phyloP scores from a whole-genome alignment of 1,140 invertebrate species.

The Reticulitermes speratus region DNA sequence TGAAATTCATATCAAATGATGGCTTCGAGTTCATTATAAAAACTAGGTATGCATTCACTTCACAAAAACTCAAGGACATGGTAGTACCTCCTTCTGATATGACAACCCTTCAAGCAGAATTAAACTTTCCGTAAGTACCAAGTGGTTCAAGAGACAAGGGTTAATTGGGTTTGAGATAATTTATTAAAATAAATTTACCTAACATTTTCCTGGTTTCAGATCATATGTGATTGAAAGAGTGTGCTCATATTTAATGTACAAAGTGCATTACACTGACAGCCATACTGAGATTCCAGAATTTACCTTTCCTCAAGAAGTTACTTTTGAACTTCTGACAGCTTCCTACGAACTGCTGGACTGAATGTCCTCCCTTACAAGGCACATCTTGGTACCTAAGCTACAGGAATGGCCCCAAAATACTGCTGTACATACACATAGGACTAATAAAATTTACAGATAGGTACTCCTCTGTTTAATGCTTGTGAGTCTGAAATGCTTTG shows the following conservation, averaged over 20 bases:
- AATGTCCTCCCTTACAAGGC: slow-evolving; percentile 5
- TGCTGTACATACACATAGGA: no score
- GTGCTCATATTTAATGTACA: slow-evolving; percentile 99
- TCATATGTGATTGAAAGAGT: slow-evolving; percentile 98
- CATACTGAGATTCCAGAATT: slow-evolving; percentile 99
- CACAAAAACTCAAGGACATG: slow-evolving; percentile 99
- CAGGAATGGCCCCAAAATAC: no score
- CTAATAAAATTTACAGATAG: no score
- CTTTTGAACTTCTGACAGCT: slow-evolving; percentile 97
- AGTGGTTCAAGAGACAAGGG: background rate
- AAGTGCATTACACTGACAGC: slow-evolving; percentile 98
- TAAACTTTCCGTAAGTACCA: slow-evolving; percentile 76
- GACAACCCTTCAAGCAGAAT: slow-evolving; percentile 94
- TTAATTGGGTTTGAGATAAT: no score
- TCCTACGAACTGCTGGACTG: slow-evolving; percentile 77
- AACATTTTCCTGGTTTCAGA: slow-evolving; percentile 56
- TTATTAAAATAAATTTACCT: no score
- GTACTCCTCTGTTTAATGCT: no score
- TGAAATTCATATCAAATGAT: slow-evolving; percentile 96
- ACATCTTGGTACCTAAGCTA: no score
- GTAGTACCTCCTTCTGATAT: slow-evolving; percentile 94
- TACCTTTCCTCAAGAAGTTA: slow-evolving; percentile 94
- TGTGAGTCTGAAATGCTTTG: no score
- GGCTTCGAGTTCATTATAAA: slow-evolving; percentile 98
- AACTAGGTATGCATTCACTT: slow-evolving; percentile 94